Evolutionary conservation across 1,140 invertebrate species (phyloP).

Genomic region (Euglossa dilemma): DNA sequence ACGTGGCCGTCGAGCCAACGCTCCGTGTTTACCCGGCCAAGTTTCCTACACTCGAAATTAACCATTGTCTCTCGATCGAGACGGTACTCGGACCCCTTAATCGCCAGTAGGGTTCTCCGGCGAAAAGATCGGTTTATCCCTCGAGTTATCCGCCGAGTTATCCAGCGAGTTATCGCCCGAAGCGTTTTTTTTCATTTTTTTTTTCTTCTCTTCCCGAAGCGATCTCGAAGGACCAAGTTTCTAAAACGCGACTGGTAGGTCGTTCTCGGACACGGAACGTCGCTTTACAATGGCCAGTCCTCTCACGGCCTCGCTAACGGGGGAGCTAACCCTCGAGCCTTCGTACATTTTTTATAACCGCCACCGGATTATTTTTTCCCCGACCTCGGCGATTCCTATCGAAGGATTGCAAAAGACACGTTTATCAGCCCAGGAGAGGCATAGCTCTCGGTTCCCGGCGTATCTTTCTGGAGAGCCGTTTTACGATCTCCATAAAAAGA

Average conservation of each 20-base stretch:
- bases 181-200: too few species aligned
- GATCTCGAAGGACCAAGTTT: too few species aligned
- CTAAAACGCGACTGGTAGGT: too few species aligned
- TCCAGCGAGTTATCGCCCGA: too few species aligned
- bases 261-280: too few species aligned
- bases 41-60: conserved; percentile 4
- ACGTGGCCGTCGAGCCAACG: background rate
- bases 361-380: too few species aligned
- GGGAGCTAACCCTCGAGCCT: background rate
- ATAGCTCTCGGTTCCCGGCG: background rate
- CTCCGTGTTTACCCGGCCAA: background rate
- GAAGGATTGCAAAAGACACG: background rate
- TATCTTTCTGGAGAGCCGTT: background rate
- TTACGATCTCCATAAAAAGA: conserved; percentile 12
- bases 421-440: background rate
- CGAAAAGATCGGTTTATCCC: background rate
- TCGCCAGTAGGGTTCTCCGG: background rate
- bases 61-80: background rate
- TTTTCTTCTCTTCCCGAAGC: too few species aligned
- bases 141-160: too few species aligned
- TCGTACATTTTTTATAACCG: background rate
- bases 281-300: too few species aligned
- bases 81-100: background rate
- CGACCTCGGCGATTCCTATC: background rate
- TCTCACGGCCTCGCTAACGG: too few species aligned